These are phyloP conservation scores for Micrasema minimum DNA, from an alignment of 1,140 invertebrate genomes.

Conservation along the genomic window DNA sequence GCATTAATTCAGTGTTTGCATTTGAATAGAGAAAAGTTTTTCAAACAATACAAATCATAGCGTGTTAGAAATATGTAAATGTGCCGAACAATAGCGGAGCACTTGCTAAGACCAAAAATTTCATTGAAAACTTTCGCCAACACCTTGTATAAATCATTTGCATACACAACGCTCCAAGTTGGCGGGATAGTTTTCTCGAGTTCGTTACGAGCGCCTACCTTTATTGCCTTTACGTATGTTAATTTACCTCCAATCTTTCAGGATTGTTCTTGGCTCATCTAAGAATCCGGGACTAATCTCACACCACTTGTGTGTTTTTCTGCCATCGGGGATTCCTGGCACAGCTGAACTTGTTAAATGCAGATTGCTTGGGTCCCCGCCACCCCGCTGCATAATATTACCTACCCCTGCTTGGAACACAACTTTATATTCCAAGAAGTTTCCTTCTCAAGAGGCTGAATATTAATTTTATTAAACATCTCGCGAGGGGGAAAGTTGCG, in stretches of 20 bases:
- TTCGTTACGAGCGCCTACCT: slow-evolving; percentile 11
- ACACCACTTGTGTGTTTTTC: slow-evolving; percentile 31
- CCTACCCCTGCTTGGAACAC: slow-evolving; percentile 39
- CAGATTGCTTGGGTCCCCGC: slow-evolving; percentile 49
- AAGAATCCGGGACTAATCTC: slow-evolving; percentile 16
- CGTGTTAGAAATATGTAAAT: too few species aligned
- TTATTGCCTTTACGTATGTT: slow-evolving; percentile 43
- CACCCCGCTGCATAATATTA: slow-evolving; percentile 48
- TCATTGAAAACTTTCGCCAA: slow-evolving; percentile 18
- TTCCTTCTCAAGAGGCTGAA: slow-evolving; percentile 20
- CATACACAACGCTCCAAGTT: slow-evolving; percentile 5
- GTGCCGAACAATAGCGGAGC: too few species aligned
- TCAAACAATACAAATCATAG: too few species aligned
- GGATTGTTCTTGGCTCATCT: slow-evolving; percentile 37
- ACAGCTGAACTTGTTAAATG: slow-evolving; percentile 49
- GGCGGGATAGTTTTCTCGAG: slow-evolving; percentile 16
- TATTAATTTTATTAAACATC: slow-evolving; percentile 40
- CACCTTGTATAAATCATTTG: slow-evolving; percentile 34
- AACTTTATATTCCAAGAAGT: slow-evolving; percentile 44
- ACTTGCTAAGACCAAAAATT: slow-evolving; percentile 17
- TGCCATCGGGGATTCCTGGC: slow-evolving; percentile 21
- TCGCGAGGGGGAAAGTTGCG: slow-evolving; percentile 8
- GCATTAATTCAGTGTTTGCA: too few species aligned
- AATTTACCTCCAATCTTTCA: slow-evolving; percentile 42
- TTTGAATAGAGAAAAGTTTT: too few species aligned